phyloP scores from a whole-genome alignment of 2,797 vertebrate species.

The Iguana delicatissima region DNA sequence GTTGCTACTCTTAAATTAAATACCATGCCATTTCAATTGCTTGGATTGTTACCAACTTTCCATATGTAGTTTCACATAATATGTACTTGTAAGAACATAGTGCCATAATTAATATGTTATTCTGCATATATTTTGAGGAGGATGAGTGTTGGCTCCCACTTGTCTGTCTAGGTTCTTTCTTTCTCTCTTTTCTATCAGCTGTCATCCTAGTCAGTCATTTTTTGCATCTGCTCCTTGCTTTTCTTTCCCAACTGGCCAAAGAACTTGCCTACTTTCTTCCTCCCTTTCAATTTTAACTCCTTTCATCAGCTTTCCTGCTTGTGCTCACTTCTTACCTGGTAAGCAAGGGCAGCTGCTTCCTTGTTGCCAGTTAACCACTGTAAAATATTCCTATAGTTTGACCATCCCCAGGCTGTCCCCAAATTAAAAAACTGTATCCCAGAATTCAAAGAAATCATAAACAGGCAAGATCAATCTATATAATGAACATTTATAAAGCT shows the following conservation, averaged over 20 bases:
- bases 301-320: no score
- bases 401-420: not conserved
- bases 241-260: not conserved
- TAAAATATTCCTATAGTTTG: not conserved
- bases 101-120: not conserved
- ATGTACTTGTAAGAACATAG: not conserved
- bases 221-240: not conserved
- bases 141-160: not conserved
- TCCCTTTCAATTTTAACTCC: no score
- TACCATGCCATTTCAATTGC: not conserved
- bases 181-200: not conserved
- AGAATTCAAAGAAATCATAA: not conserved
- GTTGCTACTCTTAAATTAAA: not conserved
- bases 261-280: no score
- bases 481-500: not conserved
- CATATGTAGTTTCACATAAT: not conserved
- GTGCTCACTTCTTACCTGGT: not conserved
- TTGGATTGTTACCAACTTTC: not conserved
- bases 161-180: not conserved
- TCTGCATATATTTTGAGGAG: not conserved
- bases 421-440: not conserved
- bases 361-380: not conserved
- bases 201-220: not conserved
- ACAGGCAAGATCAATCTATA: not conserved
- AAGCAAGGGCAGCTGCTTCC: not conserved